Conservation (phyloP, 2,888 invertebrate genomes). For the Cerceris rybyensis region DNA sequence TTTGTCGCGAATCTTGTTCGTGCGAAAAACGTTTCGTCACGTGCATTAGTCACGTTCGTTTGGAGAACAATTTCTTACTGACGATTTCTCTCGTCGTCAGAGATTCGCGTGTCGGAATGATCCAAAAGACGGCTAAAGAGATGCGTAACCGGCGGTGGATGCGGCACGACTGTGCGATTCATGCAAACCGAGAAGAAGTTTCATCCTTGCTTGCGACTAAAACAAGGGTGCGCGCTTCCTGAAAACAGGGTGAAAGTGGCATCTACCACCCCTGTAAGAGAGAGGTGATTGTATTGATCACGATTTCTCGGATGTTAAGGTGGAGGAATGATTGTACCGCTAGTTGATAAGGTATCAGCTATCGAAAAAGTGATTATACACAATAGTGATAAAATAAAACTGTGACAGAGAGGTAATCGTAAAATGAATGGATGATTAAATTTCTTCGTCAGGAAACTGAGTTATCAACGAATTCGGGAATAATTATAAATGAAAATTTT, state of each 20-base stretch:
- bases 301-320: slow-evolving; percentile 26
- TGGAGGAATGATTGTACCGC: slow-evolving; percentile 23
- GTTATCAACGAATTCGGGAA: not conserved
- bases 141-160: slow-evolving; percentile 69
- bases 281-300: slow-evolving; percentile 25
- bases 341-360: slow-evolving; percentile 16
- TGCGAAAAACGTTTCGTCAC: not conserved
- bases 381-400: not conserved
- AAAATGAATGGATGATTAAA: not conserved
- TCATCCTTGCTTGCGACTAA: slow-evolving; percentile 26
- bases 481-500: no score
- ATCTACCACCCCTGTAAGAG: slow-evolving; percentile 34
- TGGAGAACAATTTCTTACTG: not conserved
- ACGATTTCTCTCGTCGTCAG: not conserved
- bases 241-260: slow-evolving; percentile 38
- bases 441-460: no score
- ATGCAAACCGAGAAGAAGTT: slow-evolving; percentile 47
- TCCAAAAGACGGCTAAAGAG: slow-evolving; percentile 30
- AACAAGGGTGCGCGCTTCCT: slow-evolving; percentile 31
- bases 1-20: not conserved
- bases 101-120: not conserved
- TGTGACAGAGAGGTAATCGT: not conserved
- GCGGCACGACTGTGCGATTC: slow-evolving; percentile 69
- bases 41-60: not conserved
- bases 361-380: not conserved